Conservation (phyloP, 2,113 vertebrate species). For the Dasyprocta punctata region DNA sequence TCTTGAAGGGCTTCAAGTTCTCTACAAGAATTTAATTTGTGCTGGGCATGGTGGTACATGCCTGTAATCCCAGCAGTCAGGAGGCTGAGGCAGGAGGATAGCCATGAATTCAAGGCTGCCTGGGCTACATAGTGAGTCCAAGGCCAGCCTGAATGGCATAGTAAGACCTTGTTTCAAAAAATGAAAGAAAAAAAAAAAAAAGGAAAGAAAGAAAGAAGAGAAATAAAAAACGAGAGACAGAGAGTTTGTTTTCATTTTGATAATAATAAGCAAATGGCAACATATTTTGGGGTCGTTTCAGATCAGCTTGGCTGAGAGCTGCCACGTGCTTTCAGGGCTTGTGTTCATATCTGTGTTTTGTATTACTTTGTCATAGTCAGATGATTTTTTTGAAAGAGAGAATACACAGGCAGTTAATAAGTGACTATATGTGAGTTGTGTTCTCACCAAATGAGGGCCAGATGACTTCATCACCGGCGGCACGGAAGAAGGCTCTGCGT, state of each 20-base stretch:
- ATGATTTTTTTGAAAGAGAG: not conserved
- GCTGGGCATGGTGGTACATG: not conserved
- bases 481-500: not conserved
- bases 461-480: conserved; percentile 22
- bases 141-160: not conserved
- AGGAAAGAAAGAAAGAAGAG: not conserved
- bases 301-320: not conserved
- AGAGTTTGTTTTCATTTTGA: conserved; percentile 65
- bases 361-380: not conserved
- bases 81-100: not conserved
- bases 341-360: not conserved
- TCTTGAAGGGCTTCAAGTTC: conserved; percentile 47
- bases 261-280: conserved; percentile 46
- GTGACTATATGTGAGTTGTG: not conserved
- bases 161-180: not conserved
- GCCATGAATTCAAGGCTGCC: not conserved
- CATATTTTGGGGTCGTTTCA: conserved; percentile 21
- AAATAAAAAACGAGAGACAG: too few species aligned
- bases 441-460: conserved; percentile 28
- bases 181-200: not conserved
- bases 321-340: not conserved
- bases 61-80: not conserved
- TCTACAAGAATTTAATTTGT: conserved; percentile 57
- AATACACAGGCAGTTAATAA: not conserved
- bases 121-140: too few species aligned